A percentile compares a stretch with the other conserved stretches of the same genome.
Conservation (phyloP, 2,113 vertebrate species). For the Gopherus flavomarginatus region DNA sequence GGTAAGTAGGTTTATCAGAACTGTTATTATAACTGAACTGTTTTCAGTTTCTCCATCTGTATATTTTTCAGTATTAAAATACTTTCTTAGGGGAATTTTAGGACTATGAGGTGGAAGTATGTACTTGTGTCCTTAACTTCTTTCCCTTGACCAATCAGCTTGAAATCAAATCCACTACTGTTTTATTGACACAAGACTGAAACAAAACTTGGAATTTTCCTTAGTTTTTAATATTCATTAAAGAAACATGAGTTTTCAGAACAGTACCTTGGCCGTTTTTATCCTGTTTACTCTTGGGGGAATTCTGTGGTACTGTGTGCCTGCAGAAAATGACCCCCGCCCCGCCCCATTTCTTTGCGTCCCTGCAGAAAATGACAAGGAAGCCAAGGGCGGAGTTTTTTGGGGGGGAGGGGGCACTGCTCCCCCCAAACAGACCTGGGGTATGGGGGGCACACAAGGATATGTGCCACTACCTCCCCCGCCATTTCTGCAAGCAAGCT, state of each 20-base stretch:
- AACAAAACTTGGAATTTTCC: background rate
- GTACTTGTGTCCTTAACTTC: background rate
- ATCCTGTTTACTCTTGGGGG: background rate
- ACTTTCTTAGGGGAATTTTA: background rate
- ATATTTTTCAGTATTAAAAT: background rate
- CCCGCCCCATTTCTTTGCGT: no score
- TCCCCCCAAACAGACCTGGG: no score
- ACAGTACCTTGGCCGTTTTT: background rate
- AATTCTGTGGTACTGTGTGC: no score
- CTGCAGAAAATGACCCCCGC: no score
- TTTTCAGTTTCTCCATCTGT: background rate
- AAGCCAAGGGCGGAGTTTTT: no score
- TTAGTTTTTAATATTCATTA: conserved; percentile 1
- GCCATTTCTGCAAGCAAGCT: no score
- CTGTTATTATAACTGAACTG: background rate
- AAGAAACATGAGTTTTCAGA: background rate
- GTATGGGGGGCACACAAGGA: no score
- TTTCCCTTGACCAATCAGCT: background rate
- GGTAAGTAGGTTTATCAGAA: background rate
- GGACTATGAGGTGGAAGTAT: background rate
- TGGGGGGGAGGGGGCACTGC: no score
- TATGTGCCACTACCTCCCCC: no score
- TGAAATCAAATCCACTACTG: background rate
- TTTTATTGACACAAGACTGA: background rate
- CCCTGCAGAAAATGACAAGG: no score